Evolutionary conservation across 2,888 invertebrate genomes (phyloP), one percentile per base, ranked within the genome.

Genomic region (Periphyllus acericola): DNA sequence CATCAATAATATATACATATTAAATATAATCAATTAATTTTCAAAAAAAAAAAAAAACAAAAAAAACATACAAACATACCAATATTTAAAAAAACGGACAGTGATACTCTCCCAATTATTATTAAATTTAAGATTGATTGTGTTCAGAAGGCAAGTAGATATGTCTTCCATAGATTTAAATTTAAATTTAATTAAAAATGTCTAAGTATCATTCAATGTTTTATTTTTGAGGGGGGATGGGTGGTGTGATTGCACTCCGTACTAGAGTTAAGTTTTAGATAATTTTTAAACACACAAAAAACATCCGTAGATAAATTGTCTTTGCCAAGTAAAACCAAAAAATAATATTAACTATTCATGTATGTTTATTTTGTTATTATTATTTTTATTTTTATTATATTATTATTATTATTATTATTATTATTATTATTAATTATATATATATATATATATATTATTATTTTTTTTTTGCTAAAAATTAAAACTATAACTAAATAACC

Each of bases 141-240:
- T 87, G 87, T 87, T 87, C 87, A 87, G 87, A 87, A 87, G 87
- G 87, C 87, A 87, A 87, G 87, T 87, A 87, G 87, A 40, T 87
- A 81, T 87, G 87, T 87, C 87, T 87, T 87, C 87, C 87, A 87
- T 87, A 87, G 87, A 19, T 87, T 52, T 87, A 87, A 87, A 81
- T 87, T 80, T 74, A 80, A 71, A n/a, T 72, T 78, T 78, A 85
- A 78, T 32, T 66, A n/a, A 79, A 75, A 83, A 52, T 79, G 55
- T 21, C 52, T 71, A 55, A 86, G 68, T 79, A 86, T 68, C 71
- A 72, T 87, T 29, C 40, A 79, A 19, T 74, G 32, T 80, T 72
- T 78, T 29, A 75, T 55, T 76, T 46, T 87, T 72, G n/a, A 29
- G 78, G 32, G 75, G 84, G 68, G 40, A 32, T 19, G 32, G 60